These are phyloP conservation scores for Dasypus novemcinctus DNA, from an alignment of 2,113 vertebrate genomes.

Conservation along the genomic window DNA sequence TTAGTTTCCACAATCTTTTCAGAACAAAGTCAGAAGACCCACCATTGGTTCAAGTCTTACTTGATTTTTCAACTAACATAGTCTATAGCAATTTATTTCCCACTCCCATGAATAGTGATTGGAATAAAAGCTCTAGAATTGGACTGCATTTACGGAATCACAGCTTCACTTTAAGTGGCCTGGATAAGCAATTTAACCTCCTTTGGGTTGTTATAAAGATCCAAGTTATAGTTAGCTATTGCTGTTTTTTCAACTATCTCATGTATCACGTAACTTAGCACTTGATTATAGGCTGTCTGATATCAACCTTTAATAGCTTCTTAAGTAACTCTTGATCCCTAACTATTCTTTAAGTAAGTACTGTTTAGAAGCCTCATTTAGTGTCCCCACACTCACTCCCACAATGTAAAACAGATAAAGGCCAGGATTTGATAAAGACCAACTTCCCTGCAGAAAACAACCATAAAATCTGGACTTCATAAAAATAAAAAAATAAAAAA, in stretches of 20 bases:
- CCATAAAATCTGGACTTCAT: neutral
- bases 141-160: neutral
- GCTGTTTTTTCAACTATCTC: neutral
- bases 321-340: neutral
- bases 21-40: too few species aligned
- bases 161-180: neutral
- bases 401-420: neutral
- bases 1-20: neutral
- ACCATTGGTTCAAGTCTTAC: neutral
- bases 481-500: neutral
- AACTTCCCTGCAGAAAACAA: neutral
- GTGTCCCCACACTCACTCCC: too few species aligned
- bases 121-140: neutral
- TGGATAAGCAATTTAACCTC: neutral
- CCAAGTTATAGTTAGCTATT: neutral
- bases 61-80: neutral
- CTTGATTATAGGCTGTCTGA: neutral
- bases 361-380: neutral
- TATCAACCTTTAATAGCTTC: neutral
- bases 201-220: neutral
- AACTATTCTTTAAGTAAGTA: too few species aligned
- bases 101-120: neutral
- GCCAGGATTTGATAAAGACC: neutral
- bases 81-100: neutral
- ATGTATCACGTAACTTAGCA: neutral